Evolutionary conservation across 2,797 vertebrate species (phyloP), one percentile per base, ranked within the genome.

Genomic region (Lutra lutra): DNA sequence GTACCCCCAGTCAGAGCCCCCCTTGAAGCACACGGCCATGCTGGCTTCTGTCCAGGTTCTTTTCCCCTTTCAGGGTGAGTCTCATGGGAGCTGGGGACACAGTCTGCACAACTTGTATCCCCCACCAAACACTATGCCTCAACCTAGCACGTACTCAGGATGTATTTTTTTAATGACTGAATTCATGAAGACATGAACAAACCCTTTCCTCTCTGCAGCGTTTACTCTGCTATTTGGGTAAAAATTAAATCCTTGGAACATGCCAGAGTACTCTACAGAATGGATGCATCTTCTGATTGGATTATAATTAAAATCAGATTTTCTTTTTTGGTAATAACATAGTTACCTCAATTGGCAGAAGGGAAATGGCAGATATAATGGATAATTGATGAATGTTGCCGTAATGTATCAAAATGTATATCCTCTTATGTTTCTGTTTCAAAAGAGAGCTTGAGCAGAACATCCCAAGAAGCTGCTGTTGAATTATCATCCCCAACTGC

Each of bases 241-340:
- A 86, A 97, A 95, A 90, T 89, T 64, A 97, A 97, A 97, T 97
- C 90, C 86, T 83, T 75, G 84, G 77, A 97, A 94, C 86, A 83
- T 82, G 95, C 95, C 91, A 97, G 94, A 95, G 70, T 66, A 93
- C 87, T 96, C 64, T 91, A 82, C 91, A 93, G 94, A 97, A 96
- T 96, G 93, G 95, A 97, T 93, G 86, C 72, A 40, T 96, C 95
- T 94, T 95, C 94, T 89, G 84, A 97, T 92, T 94, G 95, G 80
- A 96, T 92, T 95, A 91, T 97, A 96, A 98, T 97, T 96, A 96
- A 97, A 94, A 72, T 95, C 94, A 91, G 70, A 83, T 86, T 89
- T 93, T 83, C 93, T 68, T 35, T 68, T 38, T 66, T 73, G 35
- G n/a, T 83, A 92, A 93, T 94, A 94, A 86, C 95, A 80, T 40